A percentile compares a stretch with the other conserved stretches of the same genome.
Conservation (phyloP, 2,888 invertebrate genomes). For the Idaea aversata region DNA sequence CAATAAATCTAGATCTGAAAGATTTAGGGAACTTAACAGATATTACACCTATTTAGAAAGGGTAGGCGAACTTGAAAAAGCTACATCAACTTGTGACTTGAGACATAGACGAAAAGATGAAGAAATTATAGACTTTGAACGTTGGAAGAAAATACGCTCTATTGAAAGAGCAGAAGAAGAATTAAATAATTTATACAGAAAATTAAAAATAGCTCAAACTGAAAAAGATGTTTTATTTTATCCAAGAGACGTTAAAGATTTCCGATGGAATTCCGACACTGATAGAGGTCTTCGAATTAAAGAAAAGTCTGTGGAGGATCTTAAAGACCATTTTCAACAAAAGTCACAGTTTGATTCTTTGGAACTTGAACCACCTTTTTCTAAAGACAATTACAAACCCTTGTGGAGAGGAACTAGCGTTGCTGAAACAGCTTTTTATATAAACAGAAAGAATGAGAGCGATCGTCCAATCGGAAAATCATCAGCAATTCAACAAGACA, state of each 20-base stretch:
- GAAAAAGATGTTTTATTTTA: constrained; percentile 92
- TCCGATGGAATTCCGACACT: constrained; percentile 87
- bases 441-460: constrained; percentile 81
- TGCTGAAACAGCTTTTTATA: constrained; percentile 86
- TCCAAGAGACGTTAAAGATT: constrained; percentile 85
- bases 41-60: constrained; percentile 93
- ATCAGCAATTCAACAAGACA: constrained; percentile 56
- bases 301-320: constrained; percentile 93
- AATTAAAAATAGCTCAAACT: constrained; percentile 88
- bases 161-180: constrained; percentile 92
- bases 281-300: constrained; percentile 90
- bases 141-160: constrained; percentile 90
- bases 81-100: constrained; percentile 85
- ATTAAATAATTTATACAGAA: constrained; percentile 86
- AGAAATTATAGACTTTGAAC: constrained; percentile 92
- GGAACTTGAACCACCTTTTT: constrained; percentile 64
- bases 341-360: constrained; percentile 76
- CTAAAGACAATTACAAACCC: constrained; percentile 88
- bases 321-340: constrained; percentile 87
- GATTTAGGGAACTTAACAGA: constrained; percentile 91
- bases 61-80: constrained; percentile 89
- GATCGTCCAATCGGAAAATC: constrained; percentile 48
- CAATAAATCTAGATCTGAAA: constrained; percentile 85
- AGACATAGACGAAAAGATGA: constrained; percentile 87
- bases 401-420: constrained; percentile 92